Evolutionary conservation across 1,140 invertebrate genomes (phyloP).

Genomic region (Drosophila leontia): DNA sequence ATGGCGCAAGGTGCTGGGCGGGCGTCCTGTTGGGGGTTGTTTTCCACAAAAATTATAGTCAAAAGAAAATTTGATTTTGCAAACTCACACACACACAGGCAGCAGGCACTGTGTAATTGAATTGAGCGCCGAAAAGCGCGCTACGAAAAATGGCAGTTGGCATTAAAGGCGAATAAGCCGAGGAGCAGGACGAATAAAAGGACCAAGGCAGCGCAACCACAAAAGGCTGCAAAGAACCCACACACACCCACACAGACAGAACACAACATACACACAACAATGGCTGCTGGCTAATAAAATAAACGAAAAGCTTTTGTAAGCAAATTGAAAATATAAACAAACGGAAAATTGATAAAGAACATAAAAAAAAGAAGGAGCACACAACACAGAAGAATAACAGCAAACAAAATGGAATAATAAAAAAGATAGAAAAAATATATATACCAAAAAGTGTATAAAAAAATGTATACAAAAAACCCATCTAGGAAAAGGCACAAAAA

Average conservation of each 20-base stretch:
- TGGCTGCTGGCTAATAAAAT: conserved; percentile 80
- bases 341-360: conserved; percentile 75
- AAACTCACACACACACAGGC: conserved; percentile 34
- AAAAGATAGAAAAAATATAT: conserved; percentile 30
- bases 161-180: conserved; percentile 27
- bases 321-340: conserved; percentile 84
- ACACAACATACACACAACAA: conserved; percentile 43
- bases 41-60: conserved; percentile 69
- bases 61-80: conserved; percentile 77
- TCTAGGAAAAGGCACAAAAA: conserved; percentile 62
- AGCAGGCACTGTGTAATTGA: conserved; percentile 63
- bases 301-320: conserved; percentile 83
- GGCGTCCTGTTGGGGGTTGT: conserved; percentile 7
- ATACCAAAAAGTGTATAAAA: neutral
- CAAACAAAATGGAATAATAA: conserved; percentile 32
- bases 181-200: conserved; percentile 6
- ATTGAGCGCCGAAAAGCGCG: conserved; percentile 76
- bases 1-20: conserved; percentile 65
- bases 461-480: conserved; percentile 27
- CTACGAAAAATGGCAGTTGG: conserved; percentile 51
- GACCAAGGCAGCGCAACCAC: conserved; percentile 54
- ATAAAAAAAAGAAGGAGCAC: conserved; percentile 6
- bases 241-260: conserved; percentile 4
- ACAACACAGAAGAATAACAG: conserved; percentile 30
- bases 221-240: conserved; percentile 48